These are phyloP conservation scores for Trichonephila inaurata DNA, from an alignment of 1,140 invertebrate species.

Conservation along the genomic window DNA sequence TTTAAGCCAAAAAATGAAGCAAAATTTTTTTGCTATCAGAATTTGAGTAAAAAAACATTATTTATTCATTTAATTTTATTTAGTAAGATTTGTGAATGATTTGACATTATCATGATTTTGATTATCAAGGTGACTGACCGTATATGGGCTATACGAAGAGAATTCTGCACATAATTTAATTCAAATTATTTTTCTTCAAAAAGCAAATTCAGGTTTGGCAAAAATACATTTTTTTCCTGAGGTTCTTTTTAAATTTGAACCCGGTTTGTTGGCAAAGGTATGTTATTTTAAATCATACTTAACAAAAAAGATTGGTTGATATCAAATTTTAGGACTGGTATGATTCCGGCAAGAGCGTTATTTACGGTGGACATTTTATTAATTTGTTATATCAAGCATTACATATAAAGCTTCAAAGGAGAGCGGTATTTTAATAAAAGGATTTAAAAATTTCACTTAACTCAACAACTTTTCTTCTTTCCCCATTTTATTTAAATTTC, in stretches of 20 bases:
- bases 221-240: neutral
- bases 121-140: constrained; percentile 9
- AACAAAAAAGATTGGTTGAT: neutral
- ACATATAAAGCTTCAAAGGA: neutral
- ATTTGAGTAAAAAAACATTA: neutral
- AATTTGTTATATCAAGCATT: neutral
- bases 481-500: neutral
- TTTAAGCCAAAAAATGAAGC: neutral
- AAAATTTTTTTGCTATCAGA: neutral
- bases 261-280: neutral
- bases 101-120: neutral
- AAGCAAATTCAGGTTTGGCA: neutral
- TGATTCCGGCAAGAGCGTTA: neutral
- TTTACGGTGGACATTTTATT: neutral
- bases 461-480: neutral
- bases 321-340: neutral
- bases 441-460: neutral
- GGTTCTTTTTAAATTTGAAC: neutral
- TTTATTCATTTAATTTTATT: constrained; percentile 16
- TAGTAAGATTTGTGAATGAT: neutral
- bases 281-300: neutral
- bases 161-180: neutral
- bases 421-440: neutral
- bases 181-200: neutral
- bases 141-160: neutral